A percentile compares a stretch with the other conserved stretches of the same genome.
Evolutionary conservation across 92 coral and sea anemone species (phyloP).

Genomic region (Paragorgia papillata): DNA sequence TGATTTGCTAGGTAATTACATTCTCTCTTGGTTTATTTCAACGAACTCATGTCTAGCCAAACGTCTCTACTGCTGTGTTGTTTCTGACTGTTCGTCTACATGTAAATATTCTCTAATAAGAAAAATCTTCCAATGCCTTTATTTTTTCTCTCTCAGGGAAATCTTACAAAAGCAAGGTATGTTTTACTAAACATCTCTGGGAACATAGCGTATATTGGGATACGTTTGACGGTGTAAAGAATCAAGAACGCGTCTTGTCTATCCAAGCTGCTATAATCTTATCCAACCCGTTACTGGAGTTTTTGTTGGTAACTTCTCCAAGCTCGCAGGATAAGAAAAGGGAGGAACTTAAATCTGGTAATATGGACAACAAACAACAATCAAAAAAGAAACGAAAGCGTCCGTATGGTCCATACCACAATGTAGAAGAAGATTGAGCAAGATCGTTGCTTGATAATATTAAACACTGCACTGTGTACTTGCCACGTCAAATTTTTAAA

Average conservation of each 20-base stretch:
- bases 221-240: conserved; percentile 94
- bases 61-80: conserved; percentile 13
- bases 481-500: not conserved
- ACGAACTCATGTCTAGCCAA: too few species aligned
- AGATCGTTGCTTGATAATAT: not conserved
- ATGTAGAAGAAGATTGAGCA: conserved; percentile 1
- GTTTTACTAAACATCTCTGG: conserved; percentile 98
- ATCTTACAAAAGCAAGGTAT: conserved; percentile 94
- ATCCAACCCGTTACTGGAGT: conserved; percentile 96
- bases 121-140: conserved; percentile 24
- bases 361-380: conserved; percentile 56
- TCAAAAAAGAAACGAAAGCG: conserved; percentile 83
- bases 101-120: conserved; percentile 7
- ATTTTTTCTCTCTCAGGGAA: conserved; percentile 70
- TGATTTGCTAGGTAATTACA: too few species aligned
- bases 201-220: conserved; percentile 99
- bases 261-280: conserved; percentile 99
- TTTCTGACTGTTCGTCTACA: not conserved
- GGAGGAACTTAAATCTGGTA: conserved; percentile 74
- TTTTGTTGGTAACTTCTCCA: conserved; percentile 95
- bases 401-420: conserved; percentile 52
- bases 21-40: too few species aligned
- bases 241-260: conserved; percentile 95
- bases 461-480: not conserved
- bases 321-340: conserved; percentile 87